Base-by-base conservation (phyloP, 2,888 invertebrate species). In the Tetragonisca angustula region DNA sequence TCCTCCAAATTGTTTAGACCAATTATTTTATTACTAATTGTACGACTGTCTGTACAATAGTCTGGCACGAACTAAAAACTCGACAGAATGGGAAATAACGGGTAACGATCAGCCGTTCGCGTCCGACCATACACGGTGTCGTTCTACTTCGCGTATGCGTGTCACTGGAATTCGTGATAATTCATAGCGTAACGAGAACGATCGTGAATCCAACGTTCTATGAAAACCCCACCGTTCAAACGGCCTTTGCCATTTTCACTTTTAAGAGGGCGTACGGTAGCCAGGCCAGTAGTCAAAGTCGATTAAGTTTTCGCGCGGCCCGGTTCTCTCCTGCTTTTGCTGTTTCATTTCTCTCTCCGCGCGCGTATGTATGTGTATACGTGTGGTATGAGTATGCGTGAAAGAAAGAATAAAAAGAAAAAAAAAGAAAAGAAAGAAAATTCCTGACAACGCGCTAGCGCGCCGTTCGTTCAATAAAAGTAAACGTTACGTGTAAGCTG, bases 231-330 rank as follows among this genome's bases (percentile, higher is more conserved):
- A 19, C 61, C 27, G 43, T 54, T 73, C 64, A 54, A 65, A 67
- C 80, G 21, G 43, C 52, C 32, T 27, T 32, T n/a, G 11, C 61
- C 6, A 61, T 27, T 52, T 49, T 52, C 32, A 52, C 27, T 64
- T 70, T 71, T 62, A 27, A 50, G 62, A 27, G 75, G 21, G 75
- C 68, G 43, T 43, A 49, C 2, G 4, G 5, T 2, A 49, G 32
- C 59, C 74, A 67, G 65, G 49, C 21, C 32, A 24, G 56, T 52
- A 56, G 82, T 65, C 80, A 67, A 75, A 82, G 82, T 82, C 74
- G 70, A 80, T 74, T 81, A 79, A 79, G 79, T 79, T 69, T 68
- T 79, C 71, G 71, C 67, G n/a, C 70, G 56, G 32, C n/a, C 59
- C 17, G 15, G 21, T 32, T 24, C 52, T 49, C 61, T n/a, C 24